Evolutionary conservation across 1,140 invertebrate species (phyloP), one percentile per base, ranked within the genome.

Genomic region (Ceratitis capitata): DNA sequence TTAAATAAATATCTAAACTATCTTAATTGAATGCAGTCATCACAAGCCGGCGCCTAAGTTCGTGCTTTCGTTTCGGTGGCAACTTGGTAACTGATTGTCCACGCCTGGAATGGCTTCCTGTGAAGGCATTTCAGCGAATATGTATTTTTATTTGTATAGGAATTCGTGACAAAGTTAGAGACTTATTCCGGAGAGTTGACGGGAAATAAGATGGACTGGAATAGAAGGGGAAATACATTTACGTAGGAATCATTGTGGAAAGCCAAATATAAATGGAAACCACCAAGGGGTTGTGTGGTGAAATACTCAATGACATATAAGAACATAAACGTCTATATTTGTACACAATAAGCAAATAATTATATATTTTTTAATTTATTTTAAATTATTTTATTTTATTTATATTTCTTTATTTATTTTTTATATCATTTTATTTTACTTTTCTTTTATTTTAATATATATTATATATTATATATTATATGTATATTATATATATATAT

Each of bases 11-110:
- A 69, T 64, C 47, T 1, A 26, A 64, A 64, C 35, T 39, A 29
- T 82, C 53, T 58, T 56, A 51, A 23, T 42, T 53, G 32, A 32
- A 19, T 35, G 83, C 56, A 35, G 83, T 58, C 56, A 56, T 84
- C 32, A 84, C 51, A 58, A 61, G 51, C 84, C 56, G 32, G 45
- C 84, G 86, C 87, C 87, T 85, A 85, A 78, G 39, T 64, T 78
- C 88, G 89, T 89, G 87, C 87, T 88, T 87, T 86, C 89, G 89
- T 89, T 87, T 89, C 89, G 90, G 86, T 88, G 88, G 88, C 86
- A 87, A 89, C 88, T 89, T 89, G 87, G 87, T 90, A 90, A 90
- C 89, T 90, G 89, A 90, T 87, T 89, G 49, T 3, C 23, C 9
- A 82, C 35, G 84, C 69, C 74, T 90, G 89, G 89, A 90, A 90